phyloP scores from a whole-genome alignment of 1,140 invertebrate genomes.

The Cyclina sinensis region DNA sequence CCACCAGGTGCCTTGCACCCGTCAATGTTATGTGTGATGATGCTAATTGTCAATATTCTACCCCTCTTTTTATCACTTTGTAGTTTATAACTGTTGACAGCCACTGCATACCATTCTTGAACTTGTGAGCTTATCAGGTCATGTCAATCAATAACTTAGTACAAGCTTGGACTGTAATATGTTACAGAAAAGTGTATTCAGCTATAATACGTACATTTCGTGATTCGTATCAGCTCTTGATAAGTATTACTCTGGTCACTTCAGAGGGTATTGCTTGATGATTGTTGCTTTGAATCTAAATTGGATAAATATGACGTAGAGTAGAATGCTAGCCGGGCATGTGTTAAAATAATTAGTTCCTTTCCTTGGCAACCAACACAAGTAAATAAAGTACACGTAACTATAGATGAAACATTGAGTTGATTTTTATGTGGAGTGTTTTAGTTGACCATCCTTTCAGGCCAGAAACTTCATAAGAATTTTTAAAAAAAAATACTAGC shows the following conservation, averaged over 20 bases:
- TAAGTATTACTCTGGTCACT: conserved; percentile 52
- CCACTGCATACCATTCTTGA: conserved; percentile 40
- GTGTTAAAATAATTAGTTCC: background rate
- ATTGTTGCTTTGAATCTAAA: conserved; percentile 34
- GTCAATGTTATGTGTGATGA: background rate
- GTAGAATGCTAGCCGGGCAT: background rate
- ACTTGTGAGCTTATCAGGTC: conserved; percentile 37
- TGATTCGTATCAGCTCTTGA: conserved; percentile 46
- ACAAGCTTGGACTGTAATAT: conserved; percentile 60
- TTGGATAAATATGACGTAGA: conserved; percentile 5
- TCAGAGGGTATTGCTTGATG: background rate
- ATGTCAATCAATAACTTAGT: conserved; percentile 16
- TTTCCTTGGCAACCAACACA: background rate
- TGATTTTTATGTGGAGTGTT: too few species aligned
- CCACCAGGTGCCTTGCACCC: background rate
- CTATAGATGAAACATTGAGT: too few species aligned
- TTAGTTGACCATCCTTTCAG: too few species aligned
- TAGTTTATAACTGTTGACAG: conserved; percentile 33
- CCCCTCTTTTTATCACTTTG: background rate
- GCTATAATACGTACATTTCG: background rate
- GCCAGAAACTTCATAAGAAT: too few species aligned
- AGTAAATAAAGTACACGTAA: too few species aligned
- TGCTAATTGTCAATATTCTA: conserved; percentile 34
- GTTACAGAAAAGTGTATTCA: background rate
- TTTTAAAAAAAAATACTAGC: too few species aligned